Conservation (phyloP, 2,113 vertebrate genomes). For the Rhynchomys soricoides region DNA sequence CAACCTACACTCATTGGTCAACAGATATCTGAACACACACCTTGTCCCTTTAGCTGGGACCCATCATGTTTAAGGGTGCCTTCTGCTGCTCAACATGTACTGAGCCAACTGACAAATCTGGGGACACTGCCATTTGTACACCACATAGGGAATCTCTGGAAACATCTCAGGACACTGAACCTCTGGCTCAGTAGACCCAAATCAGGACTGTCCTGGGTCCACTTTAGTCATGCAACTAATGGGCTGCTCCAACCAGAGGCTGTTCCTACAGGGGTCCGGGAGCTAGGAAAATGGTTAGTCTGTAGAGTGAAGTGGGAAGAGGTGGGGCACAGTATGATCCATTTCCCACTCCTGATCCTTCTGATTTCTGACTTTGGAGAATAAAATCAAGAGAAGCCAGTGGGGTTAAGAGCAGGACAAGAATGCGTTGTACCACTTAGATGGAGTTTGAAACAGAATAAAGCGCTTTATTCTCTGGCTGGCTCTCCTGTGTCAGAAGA, state of each 20-base stretch:
- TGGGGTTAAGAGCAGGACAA: neutral
- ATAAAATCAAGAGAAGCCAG: neutral
- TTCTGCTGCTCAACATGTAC: neutral
- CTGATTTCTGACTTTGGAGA: neutral
- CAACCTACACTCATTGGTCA: neutral
- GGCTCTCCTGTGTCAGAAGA: neutral
- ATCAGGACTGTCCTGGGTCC: neutral
- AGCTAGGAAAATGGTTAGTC: neutral
- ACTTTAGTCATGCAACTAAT: neutral
- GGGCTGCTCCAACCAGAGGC: neutral
- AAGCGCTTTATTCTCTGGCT: neutral
- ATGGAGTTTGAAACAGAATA: neutral
- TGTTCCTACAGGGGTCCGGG: neutral
- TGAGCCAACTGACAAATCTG: neutral
- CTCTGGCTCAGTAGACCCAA: neutral
- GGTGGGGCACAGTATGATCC: neutral
- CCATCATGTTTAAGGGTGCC: neutral
- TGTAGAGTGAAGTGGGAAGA: neutral
- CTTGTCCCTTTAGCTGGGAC: neutral
- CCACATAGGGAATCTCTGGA: neutral
- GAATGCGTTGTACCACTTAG: neutral
- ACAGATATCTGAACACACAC: neutral
- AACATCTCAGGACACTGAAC: slow-evolving; percentile 9
- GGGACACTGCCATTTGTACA: slow-evolving; percentile 8
- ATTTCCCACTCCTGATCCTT: neutral